A percentile compares a stretch with the other conserved stretches of the same genome.
Conservation (phyloP, 2,113 vertebrate species). For the Anoplopoma fimbria region DNA sequence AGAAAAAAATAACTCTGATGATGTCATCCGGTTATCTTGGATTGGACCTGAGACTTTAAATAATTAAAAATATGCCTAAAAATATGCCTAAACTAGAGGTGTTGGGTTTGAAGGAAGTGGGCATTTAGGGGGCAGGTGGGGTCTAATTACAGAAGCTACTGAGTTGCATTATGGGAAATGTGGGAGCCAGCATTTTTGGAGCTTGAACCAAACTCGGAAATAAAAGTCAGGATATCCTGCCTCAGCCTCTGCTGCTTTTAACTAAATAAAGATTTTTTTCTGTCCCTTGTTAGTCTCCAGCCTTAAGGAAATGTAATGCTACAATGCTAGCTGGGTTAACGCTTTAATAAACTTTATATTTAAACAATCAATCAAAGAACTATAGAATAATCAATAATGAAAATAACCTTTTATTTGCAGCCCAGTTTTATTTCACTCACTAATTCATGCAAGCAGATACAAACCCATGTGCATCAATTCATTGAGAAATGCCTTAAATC, state of each 20-base stretch:
- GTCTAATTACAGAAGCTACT: not conserved
- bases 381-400: constrained; percentile 23
- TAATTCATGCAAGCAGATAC: constrained; percentile 36
- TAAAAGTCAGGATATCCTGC: not conserved
- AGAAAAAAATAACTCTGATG: not conserved
- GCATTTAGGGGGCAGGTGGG: not conserved
- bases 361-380: constrained; percentile 21
- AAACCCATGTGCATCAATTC: constrained; percentile 11
- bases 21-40: not conserved
- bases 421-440: constrained; percentile 22
- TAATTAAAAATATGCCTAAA: too few species aligned
- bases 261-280: not conserved
- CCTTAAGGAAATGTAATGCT: not conserved
- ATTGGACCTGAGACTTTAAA: not conserved
- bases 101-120: not conserved
- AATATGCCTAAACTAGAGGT: too few species aligned
- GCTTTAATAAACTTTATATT: not conserved
- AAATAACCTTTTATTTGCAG: constrained; percentile 23
- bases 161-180: not conserved
- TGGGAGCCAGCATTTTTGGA: not conserved
- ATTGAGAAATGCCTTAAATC: constrained; percentile 39
- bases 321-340: not conserved
- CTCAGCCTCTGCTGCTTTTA: not conserved
- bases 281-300: not conserved
- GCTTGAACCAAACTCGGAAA: not conserved